A percentile compares a stretch with the other conserved stretches of the same genome.
These are phyloP conservation scores for Drosophila busckii DNA, from an alignment of 1,140 invertebrate genomes.

Conservation along the genomic window DNA sequence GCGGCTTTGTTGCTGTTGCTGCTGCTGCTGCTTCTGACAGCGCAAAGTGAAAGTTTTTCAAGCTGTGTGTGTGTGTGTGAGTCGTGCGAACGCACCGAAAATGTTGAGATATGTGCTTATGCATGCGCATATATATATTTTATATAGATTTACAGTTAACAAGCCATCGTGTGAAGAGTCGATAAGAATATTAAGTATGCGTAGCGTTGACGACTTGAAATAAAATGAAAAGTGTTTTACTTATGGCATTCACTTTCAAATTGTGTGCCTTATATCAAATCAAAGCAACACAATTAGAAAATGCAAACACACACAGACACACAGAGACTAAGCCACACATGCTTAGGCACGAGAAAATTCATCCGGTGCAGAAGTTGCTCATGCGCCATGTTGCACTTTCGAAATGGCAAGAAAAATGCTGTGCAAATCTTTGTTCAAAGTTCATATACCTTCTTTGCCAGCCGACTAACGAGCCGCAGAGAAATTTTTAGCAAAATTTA, in stretches of 20 bases:
- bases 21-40: constrained; percentile 57
- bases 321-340: constrained; percentile 10
- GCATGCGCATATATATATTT: constrained; percentile 10
- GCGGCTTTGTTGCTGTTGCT: constrained; percentile 27
- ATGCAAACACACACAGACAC: constrained; percentile 32
- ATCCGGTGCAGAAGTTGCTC: constrained; percentile 30
- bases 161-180: constrained; percentile 8
- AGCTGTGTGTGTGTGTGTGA: constrained; percentile 9
- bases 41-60: constrained; percentile 70
- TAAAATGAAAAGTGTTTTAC: constrained; percentile 54
- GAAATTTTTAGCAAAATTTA: too few species aligned
- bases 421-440: constrained; percentile 72
- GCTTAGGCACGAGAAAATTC: not conserved
- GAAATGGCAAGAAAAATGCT: constrained; percentile 34
- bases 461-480: constrained; percentile 46
- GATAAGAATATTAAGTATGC: constrained; percentile 66
- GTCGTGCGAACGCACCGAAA: constrained; percentile 36
- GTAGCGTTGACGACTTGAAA: too few species aligned
- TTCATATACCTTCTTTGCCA: constrained; percentile 76
- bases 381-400: constrained; percentile 64
- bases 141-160: not conserved
- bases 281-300: constrained; percentile 56
- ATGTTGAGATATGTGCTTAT: constrained; percentile 8
- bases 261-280: constrained; percentile 42
- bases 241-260: constrained; percentile 5